phyloP scores from a whole-genome alignment of 1,140 invertebrate species.

The Penaeus japonicus region DNA sequence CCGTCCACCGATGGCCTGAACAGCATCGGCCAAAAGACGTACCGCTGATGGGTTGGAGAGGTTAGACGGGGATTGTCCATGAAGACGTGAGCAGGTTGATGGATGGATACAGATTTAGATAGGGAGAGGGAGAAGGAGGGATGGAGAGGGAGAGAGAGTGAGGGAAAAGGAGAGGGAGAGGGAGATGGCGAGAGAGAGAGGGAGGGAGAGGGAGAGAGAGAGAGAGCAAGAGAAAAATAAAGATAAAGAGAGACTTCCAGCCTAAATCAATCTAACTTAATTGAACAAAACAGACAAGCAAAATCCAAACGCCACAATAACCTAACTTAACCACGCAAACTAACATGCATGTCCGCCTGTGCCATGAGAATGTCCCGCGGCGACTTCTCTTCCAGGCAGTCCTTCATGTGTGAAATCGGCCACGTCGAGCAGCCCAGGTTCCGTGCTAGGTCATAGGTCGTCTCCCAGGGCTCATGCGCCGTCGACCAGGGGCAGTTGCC shows the following conservation, averaged over 20 bases:
- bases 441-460: constrained; percentile 3
- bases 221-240: too few species aligned
- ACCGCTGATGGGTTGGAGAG: neutral
- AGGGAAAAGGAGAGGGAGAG: too few species aligned
- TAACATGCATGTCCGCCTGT: constrained; percentile 23
- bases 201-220: too few species aligned
- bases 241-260: too few species aligned
- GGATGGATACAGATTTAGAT: too few species aligned
- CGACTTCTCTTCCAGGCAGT: constrained; percentile 16
- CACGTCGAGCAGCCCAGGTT: constrained; percentile 39
- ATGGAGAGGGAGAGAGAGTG: too few species aligned
- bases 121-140: too few species aligned
- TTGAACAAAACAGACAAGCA: too few species aligned
- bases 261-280: too few species aligned
- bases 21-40: constrained; percentile 36
- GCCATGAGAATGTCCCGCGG: constrained; percentile 22
- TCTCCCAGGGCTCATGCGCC: neutral
- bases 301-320: neutral
- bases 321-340: neutral
- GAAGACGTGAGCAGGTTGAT: too few species aligned
- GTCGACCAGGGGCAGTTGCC: constrained; percentile 47
- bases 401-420: constrained; percentile 1
- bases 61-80: neutral
- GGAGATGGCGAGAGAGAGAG: too few species aligned
- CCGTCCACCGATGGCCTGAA: constrained; percentile 49